Conservation (phyloP, 2,113 vertebrate species). For the Phyllostomus hastatus region DNA sequence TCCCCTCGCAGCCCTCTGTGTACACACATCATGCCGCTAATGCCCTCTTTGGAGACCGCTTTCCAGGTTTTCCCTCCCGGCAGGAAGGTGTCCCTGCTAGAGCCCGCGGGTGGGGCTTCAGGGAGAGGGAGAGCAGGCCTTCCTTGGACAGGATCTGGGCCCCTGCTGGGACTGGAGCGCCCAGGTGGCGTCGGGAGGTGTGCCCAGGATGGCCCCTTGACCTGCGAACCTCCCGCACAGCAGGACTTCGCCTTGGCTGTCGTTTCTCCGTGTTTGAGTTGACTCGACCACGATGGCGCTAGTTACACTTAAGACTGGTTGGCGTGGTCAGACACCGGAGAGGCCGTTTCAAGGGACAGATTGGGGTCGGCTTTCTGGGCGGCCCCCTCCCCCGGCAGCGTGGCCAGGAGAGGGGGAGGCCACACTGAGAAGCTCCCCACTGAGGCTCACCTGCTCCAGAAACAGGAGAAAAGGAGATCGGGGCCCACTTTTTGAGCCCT, state of each 20-base stretch:
- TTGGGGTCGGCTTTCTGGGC: not conserved
- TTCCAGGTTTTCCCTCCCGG: not conserved
- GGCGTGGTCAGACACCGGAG: not conserved
- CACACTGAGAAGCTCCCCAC: not conserved
- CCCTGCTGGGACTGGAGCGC: not conserved
- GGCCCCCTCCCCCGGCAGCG: not conserved
- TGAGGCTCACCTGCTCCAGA: not conserved
- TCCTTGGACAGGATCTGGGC: not conserved
- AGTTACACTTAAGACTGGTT: not conserved
- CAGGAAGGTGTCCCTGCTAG: not conserved
- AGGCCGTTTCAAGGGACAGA: not conserved
- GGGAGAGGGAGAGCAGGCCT: not conserved
- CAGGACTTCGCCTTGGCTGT: not conserved
- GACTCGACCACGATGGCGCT: not conserved
- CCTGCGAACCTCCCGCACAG: not conserved
- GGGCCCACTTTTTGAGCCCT: not conserved
- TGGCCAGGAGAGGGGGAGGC: too few relatives aligned
- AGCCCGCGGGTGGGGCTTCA: not conserved
- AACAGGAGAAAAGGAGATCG: not conserved
- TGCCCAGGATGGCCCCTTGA: not conserved
- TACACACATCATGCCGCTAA: accelerated
- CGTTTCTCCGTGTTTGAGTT: not conserved
- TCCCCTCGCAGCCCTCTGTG: not conserved
- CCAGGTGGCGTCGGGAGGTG: not conserved
- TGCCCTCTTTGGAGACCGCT: not conserved